Evolutionary conservation across 2,797 vertebrate genomes (phyloP), one percentile per base, ranked within the genome.

Genomic region (Coccyzus lansbergi): DNA sequence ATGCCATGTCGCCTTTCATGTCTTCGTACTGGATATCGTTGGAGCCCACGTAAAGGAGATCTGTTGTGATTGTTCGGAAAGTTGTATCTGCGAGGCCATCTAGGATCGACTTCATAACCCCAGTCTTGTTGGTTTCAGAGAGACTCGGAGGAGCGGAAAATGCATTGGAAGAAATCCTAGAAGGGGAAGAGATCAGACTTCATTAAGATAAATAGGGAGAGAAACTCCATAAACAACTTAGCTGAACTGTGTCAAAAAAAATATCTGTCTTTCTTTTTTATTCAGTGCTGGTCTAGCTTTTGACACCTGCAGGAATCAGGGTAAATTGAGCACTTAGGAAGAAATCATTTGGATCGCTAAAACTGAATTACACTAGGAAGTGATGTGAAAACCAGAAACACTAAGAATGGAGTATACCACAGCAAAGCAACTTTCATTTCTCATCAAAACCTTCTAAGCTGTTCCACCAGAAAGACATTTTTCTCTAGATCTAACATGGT

Each of bases 21-120:
- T 98, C 98, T 98, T 98, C 98, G 83, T 99, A 99, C 96, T 99
- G 98, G 88, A 99, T 99, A 55, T 99, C 98, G 78, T 99, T 99
- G 86, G 99, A 98, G 90, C 99, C 99, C 94, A 99, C 97, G 92
- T 98, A 99, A 92, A 99, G 98, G 83, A 99, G 98, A 95, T 99
- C 99, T 86, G 99, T 99, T 10, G 99, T 99, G 97, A 99, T 99
- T 97, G 99, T 99, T 97, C 99, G 98, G 98, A 99, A 99, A 85
- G 99, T 99, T 94, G 99, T 99, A 90, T 99, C 99, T 56, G 99
- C 99, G 97, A 99, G 99, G 95, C 99, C 99, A 97, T 99, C 99
- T 97, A 99, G 98, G 97, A 99, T 96, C 86, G 99, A 99, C 98
- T 99, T 99, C 98, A 99, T 99, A 98, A 98, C 98, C 98, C 98